Evolutionary conservation across 2,113 vertebrate genomes (phyloP), one percentile per base, ranked within the genome.

Genomic region (Martes martes): DNA sequence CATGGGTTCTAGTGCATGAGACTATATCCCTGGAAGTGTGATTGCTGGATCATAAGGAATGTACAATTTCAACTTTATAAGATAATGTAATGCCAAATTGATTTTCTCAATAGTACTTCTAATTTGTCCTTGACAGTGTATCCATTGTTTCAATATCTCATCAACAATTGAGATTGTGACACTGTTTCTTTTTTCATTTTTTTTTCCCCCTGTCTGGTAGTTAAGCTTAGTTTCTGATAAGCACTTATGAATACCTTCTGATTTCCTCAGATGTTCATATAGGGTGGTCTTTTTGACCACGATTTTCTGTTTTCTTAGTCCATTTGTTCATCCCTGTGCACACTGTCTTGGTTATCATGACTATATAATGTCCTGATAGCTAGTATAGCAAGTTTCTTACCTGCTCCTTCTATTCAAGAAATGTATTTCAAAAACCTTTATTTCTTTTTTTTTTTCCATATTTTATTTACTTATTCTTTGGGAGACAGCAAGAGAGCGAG

Each of bases 21-120:
- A 33, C 10, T 82, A 26, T 33, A 24, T 80, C 55, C 4, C 71
- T 71, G 45, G 39, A 89, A 92, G 2, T 63, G 33, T 3, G 7
- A 90, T 26, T 26, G 3, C 67, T 83, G 26, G 24, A 76, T 55
- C 79, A 84, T 63, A 52, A 95, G 23, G 33, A 33, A 45, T 13
- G 16, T 15, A n/a, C 14, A 24, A n/a, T 2, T 26, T 63, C 31
- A 13, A 16, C 7, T 93, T 59, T 59, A 10, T n/a, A 69, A 96
- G 47, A 18, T 15, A 59, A 74, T 55, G 10, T n/a, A 63, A 36
- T 59, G 11, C 11, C 39, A 82, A 76, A 39, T 2, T 61, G 57
- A 67, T 61, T 82, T 90, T 96, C n/a, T 93, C 61, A 90, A 79
- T 71, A 36, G 6, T 7, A 55, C 26, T 26, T 31, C 7, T 24